Evolutionary conservation across 1,140 invertebrate genomes (phyloP), one percentile per base, ranked within the genome.

Genomic region (Coelopa frigida): DNA sequence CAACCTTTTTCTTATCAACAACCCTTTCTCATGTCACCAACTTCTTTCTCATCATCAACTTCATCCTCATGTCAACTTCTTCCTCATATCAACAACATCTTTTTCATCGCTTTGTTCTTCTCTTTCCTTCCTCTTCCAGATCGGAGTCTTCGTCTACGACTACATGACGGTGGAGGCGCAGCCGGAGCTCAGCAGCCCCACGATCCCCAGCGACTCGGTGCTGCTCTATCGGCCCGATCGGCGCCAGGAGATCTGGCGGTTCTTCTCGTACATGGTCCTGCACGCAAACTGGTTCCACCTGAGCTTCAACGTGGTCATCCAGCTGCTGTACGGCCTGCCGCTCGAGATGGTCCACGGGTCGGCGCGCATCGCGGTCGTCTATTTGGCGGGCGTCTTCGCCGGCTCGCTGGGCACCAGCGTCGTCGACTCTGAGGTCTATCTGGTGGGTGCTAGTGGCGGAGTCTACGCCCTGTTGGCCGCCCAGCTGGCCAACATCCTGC

Each of bases 251-350:
- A 75, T 95, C 27, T 96, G 93, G 92, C 81, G 93, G 59, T 97
- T 94, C 71, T 72, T 94, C 49, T 82, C 90, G 56, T 97, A 97
- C 72, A 94, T 92, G 80, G 83, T 95, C 52, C 78, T 97, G 54
- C 94, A 97, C 71, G 89, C 90, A 33, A 92, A 91, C 83, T 96
- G 92, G 90, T 77, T 95, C 31, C 93, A 96, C 71, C 75, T 97
- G 55, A 80, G 91, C 35, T 95, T 96, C 77, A 97, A 97, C 74
- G 79, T 96, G 53, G 78, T 92, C 32, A 89, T 95, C 26, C 93
- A 97, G 72, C 72, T 92, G 48, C 70, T 89, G 52, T 88, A 94
- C 50, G 93, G 93, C 27, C 75, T 95, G 46, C 92, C 93, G 0
- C 70, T 97, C 55, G 93, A 97, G 73, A 90, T 95, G 89, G 88